A percentile compares a stretch with the other conserved stretches of the same genome.
Conservation (phyloP, 53 echinoderm and acorn worm species). For the Echinarachnius parma region DNA sequence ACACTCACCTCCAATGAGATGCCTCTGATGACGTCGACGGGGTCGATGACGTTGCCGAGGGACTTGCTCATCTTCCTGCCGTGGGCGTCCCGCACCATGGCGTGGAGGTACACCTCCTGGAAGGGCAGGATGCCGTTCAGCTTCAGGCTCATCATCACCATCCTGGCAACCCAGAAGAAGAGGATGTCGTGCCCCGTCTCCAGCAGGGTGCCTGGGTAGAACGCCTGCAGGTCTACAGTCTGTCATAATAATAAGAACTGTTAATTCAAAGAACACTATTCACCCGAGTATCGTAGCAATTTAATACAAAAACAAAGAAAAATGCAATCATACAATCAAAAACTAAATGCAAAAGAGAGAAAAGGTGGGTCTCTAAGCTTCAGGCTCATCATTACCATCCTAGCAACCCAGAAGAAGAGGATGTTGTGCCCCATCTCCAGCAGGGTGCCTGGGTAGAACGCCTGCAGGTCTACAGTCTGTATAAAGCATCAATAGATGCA, state of each 20-base stretch:
- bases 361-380: no score
- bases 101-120: slow-evolving; percentile 80
- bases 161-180: slow-evolving; percentile 81
- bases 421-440: slow-evolving; percentile 95
- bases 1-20: slow-evolving; percentile 70
- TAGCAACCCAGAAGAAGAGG: slow-evolving; percentile 87
- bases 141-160: slow-evolving; percentile 73
- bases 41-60: slow-evolving; percentile 96
- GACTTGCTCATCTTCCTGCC: slow-evolving; percentile 99
- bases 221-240: slow-evolving; percentile 70
- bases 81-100: slow-evolving; percentile 96
- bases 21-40: slow-evolving; percentile 87
- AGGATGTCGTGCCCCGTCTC: slow-evolving; percentile 97
- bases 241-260: no score
- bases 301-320: no score
- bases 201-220: slow-evolving; percentile 88
- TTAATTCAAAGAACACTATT: no score
- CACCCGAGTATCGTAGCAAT: no score
- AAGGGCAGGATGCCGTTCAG: slow-evolving; percentile 76
- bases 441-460: slow-evolving; percentile 87
- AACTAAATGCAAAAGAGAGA: no score
- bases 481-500: no score
- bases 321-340: no score
- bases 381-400: no score
- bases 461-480: slow-evolving; percentile 68